Evolutionary conservation across 2,888 invertebrate species (phyloP).

Genomic region (Augiades crinisus): DNA sequence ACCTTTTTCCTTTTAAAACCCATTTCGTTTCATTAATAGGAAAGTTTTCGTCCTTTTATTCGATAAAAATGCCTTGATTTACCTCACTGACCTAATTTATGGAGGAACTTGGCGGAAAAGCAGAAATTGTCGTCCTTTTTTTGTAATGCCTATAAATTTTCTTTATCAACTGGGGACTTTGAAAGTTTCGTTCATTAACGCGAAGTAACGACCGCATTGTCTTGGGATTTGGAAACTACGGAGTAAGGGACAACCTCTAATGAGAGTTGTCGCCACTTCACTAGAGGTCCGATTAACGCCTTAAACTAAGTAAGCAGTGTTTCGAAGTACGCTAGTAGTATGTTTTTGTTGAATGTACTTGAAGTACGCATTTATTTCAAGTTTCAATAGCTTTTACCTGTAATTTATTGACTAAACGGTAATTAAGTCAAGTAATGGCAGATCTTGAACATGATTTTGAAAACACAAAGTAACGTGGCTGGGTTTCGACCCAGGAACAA

Average conservation of each 20-base stretch:
- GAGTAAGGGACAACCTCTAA: slow-evolving; percentile 55
- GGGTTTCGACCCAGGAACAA: no score
- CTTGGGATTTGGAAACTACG: slow-evolving; percentile 52
- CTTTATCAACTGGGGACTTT: slow-evolving; percentile 59
- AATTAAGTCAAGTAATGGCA: no score
- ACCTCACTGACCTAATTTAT: slow-evolving; percentile 18
- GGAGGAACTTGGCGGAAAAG: slow-evolving; percentile 11
- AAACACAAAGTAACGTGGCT: no score
- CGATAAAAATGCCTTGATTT: slow-evolving; percentile 8
- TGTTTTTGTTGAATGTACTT: no score
- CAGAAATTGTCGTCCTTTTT: background rate
- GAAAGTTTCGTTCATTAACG: slow-evolving; percentile 70
- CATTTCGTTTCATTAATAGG: background rate
- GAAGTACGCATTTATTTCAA: no score
- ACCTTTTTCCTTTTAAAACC: background rate
- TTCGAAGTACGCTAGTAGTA: background rate
- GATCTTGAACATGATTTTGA: no score
- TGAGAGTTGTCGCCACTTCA: slow-evolving; percentile 62
- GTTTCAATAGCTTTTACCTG: no score
- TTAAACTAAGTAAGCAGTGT: slow-evolving; percentile 20
- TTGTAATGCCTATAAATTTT: slow-evolving; percentile 29
- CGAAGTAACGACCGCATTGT: slow-evolving; percentile 69
- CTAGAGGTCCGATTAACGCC: slow-evolving; percentile 53
- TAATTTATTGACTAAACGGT: no score
- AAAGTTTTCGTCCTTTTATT: slow-evolving; percentile 11